Conservation (phyloP, 2,888 invertebrate genomes). For the Dryadula phaetusa region DNA sequence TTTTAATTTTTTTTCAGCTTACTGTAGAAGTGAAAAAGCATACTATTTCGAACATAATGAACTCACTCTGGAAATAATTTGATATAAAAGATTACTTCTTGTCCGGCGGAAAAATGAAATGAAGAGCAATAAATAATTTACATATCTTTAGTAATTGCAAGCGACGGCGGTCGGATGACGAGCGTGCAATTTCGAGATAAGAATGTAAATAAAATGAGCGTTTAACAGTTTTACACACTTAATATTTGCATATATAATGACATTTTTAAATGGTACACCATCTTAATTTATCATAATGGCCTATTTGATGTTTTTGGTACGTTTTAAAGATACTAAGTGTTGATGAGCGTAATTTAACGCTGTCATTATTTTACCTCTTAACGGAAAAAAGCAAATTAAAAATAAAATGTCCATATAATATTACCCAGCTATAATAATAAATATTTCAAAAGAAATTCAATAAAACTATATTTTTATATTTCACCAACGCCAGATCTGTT, state of each 20-base stretch:
- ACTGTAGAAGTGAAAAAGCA: slow-evolving; percentile 1
- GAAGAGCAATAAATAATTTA: neutral
- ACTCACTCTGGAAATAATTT: neutral
- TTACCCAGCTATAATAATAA: neutral
- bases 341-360: no score
- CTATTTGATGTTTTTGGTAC: no score
- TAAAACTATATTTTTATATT: neutral
- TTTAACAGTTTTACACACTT: neutral
- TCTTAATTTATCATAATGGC: no score
- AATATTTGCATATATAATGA: slow-evolving; percentile 5
- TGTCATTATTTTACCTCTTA: no score
- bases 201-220: slow-evolving; percentile 8
- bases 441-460: neutral
- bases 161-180: slow-evolving; percentile 8
- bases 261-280: neutral
- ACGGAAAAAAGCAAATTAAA: no score
- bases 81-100: neutral
- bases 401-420: no score
- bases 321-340: no score
- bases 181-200: slow-evolving; percentile 6
- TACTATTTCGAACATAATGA: neutral
- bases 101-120: neutral
- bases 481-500: neutral
- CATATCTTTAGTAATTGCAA: slow-evolving; percentile 3
- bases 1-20: neutral